Conservation (phyloP, 2,888 invertebrate species). For the Temnothorax rugatulus region DNA sequence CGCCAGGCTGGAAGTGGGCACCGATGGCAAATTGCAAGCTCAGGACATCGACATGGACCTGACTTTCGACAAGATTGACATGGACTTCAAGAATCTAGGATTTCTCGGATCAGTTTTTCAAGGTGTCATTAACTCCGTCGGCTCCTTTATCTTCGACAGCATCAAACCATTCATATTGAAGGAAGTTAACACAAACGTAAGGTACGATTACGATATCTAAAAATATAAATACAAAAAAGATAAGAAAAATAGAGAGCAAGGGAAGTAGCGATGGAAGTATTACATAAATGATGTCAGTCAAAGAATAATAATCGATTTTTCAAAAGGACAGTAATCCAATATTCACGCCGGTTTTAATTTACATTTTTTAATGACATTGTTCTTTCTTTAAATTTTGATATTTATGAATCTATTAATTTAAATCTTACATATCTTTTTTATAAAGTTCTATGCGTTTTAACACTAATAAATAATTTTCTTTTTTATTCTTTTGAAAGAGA, state of each 20-base stretch:
- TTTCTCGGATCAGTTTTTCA: constrained; percentile 91
- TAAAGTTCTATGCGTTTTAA: background rate
- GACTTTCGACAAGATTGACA: constrained; percentile 91
- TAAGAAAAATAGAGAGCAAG: background rate
- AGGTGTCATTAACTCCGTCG: constrained; percentile 93
- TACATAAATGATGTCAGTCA: background rate
- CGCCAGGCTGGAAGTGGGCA: constrained; percentile 91
- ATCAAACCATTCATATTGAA: constrained; percentile 94
- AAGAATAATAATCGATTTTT: background rate
- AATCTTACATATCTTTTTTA: constrained; percentile 5
- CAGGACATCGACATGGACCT: constrained; percentile 94
- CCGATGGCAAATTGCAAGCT: constrained; percentile 92
- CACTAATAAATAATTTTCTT: background rate
- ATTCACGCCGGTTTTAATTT: background rate
- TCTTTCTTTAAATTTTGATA: background rate
- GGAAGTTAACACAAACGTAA: constrained; percentile 92
- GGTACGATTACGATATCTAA: constrained; percentile 72
- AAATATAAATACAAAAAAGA: background rate
- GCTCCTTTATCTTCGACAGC: constrained; percentile 93
- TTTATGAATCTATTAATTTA: background rate
- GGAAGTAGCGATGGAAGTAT: background rate
- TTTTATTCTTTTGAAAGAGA: background rate
- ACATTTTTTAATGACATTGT: background rate
- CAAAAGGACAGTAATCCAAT: background rate
- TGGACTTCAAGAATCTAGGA: constrained; percentile 94